A percentile compares a stretch with the other conserved stretches of the same genome.
Conservation (phyloP, 2,797 vertebrate species). For the Presbytis comata region DNA sequence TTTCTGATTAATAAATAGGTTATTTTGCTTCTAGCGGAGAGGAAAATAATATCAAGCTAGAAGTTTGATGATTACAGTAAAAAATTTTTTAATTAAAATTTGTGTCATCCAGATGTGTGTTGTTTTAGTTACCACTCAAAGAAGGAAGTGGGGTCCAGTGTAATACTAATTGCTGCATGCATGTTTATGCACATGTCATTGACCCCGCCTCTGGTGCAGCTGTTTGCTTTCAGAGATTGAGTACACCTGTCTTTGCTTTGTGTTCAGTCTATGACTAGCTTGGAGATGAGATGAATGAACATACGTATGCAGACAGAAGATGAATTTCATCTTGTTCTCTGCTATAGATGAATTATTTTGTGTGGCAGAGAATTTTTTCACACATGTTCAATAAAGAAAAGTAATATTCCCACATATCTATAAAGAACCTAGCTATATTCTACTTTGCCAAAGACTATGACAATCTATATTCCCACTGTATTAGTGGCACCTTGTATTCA, state of each 20-base stretch:
- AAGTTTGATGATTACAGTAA: neutral
- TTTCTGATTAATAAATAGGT: neutral
- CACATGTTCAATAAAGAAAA: neutral
- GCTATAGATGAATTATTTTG: neutral
- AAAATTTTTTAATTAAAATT: neutral
- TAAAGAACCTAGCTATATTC: conserved; percentile 1
- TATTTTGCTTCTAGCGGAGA: neutral
- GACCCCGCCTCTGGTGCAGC: neutral
- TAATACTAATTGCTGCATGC: neutral
- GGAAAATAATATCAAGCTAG: neutral
- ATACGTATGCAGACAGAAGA: neutral
- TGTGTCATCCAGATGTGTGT: neutral
- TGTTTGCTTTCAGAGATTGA: neutral
- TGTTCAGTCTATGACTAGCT: neutral
- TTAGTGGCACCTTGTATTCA: neutral
- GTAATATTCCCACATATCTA: neutral
- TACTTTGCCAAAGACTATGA: neutral
- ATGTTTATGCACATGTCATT: neutral
- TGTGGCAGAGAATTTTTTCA: neutral
- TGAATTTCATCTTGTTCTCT: neutral
- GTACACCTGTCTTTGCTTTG: neutral
- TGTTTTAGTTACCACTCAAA: neutral
- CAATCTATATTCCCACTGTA: neutral
- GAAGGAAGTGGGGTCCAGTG: neutral
- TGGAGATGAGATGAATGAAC: neutral